Evolutionary conservation across 2,113 vertebrate species (phyloP), one percentile per base, ranked within the genome.

Genomic region (Peromyscus maniculatus): DNA sequence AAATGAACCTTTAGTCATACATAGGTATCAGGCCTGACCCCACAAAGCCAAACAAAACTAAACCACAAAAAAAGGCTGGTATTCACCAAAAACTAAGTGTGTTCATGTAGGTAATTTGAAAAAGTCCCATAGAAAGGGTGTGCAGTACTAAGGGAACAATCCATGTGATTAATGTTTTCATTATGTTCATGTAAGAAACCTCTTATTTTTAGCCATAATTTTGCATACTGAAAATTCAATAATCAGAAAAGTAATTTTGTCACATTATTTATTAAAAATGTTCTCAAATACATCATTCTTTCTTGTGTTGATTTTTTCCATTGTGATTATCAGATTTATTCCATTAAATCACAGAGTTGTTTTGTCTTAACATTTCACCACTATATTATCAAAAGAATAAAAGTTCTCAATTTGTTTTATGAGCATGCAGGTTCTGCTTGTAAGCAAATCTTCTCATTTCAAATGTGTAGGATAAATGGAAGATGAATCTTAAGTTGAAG

Each of bases 231-330:
- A 99, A 98, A 98, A 99, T 99, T 97, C 99, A 99, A 98, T 99
- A 99, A 99, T 99, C 99, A 99, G 98, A 99, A 99, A 98, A 98
- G 99, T 99, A 99, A 98, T 99, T 99, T 99, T 99, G 99, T 98
- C 98, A 99, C 98, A 99, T 99, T 99, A 99, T 99, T 99, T 99
- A 99, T 99, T 99, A 99, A 99, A 99, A 99, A 99, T 98, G 98
- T 99, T 99, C 99, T 99, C 98, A 99, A 99, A 99, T 99, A 99
- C 98, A 98, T 97, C 97, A 91, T 97, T 97, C 92, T 98, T 98
- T 98, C 94, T 97, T 94, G 98, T 1, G 97, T 97, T 97, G 94
- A 98, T 98, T 98, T 86, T 86, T 96, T 97, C 89, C 96, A 97
- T 98, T 94, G 95, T 98, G 92, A 97, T 98, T 92, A 96, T 91